Evolutionary conservation across 2,113 vertebrate genomes (phyloP).

Genomic region (Recurvirostra avosetta): DNA sequence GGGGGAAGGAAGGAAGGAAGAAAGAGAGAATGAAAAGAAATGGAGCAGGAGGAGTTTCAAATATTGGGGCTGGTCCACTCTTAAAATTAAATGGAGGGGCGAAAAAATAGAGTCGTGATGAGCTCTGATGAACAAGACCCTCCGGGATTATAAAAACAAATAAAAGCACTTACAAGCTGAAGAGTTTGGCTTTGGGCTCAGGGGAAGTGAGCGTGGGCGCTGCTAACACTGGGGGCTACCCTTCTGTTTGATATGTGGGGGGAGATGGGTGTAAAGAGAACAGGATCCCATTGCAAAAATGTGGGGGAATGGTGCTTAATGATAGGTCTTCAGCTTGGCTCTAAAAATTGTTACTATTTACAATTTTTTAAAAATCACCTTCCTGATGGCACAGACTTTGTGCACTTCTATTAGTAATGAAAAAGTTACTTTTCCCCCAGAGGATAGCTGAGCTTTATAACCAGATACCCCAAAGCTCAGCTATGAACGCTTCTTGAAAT

Average conservation of each 20-base stretch:
- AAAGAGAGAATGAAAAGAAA: conserved; percentile 40
- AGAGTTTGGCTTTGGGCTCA: neutral
- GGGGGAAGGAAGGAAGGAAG: conserved; percentile 53
- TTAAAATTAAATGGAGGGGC: neutral
- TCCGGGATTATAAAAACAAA: neutral
- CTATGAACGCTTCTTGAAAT: neutral
- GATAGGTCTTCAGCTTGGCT: neutral
- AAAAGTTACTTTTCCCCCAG: neutral
- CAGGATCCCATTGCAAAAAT: neutral
- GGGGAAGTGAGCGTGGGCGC: neutral
- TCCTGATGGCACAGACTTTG: neutral
- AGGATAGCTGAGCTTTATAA: neutral
- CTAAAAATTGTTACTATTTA: neutral
- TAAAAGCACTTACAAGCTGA: neutral
- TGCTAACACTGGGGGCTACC: neutral
- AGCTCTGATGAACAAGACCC: neutral
- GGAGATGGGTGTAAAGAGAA: neutral
- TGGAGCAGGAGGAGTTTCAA: conserved; percentile 5
- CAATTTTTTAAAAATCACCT: neutral
- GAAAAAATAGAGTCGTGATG: neutral
- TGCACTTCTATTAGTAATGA: neutral
- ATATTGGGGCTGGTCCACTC: conserved; percentile 4
- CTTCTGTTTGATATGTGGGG: neutral
- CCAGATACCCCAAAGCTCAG: neutral
- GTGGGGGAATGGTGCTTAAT: neutral